Percentiles rank a stretch among this genome's conserved stretches.
These are phyloP conservation scores for Pogonomyrmex barbatus DNA, from an alignment of 1,140 invertebrate genomes.

Conservation along the genomic window DNA sequence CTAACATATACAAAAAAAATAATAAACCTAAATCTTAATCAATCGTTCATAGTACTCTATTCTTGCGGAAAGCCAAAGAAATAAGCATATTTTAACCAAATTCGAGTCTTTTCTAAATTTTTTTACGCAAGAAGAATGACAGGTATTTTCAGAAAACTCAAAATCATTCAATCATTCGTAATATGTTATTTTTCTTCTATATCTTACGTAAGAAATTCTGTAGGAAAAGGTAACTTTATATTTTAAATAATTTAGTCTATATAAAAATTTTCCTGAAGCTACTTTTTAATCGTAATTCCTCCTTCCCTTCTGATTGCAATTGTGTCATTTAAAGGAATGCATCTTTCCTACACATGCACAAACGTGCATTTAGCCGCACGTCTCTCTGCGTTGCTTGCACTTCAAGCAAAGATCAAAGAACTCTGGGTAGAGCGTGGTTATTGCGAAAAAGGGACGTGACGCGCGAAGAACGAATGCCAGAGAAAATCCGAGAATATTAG, in stretches of 20 bases:
- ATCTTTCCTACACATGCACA: not conserved
- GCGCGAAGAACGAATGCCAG: conserved; percentile 31
- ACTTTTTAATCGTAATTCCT: not conserved
- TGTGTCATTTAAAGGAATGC: not conserved
- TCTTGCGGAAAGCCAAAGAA: not conserved
- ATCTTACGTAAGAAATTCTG: not conserved
- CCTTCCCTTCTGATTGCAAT: not conserved
- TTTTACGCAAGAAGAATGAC: not conserved
- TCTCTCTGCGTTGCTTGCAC: not conserved
- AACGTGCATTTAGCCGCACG: not conserved
- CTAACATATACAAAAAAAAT: not conserved
- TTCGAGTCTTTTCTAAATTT: not conserved
- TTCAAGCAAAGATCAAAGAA: conserved; percentile 46
- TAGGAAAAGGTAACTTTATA: not conserved
- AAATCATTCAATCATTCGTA: not conserved
- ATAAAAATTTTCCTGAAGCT: not conserved
- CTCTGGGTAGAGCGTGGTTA: conserved; percentile 31
- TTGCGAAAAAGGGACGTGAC: conserved; percentile 24
- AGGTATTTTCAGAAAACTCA: not conserved
- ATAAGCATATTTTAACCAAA: not conserved
- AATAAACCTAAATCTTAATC: conserved; percentile 14
- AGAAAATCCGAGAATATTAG: conserved; percentile 42
- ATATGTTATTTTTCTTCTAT: not conserved
- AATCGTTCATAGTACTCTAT: conserved; percentile 5
- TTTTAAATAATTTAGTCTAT: not conserved